These are phyloP conservation scores for Drosophila quadrilineata DNA, from an alignment of 1,140 invertebrate species.

Conservation along the genomic window DNA sequence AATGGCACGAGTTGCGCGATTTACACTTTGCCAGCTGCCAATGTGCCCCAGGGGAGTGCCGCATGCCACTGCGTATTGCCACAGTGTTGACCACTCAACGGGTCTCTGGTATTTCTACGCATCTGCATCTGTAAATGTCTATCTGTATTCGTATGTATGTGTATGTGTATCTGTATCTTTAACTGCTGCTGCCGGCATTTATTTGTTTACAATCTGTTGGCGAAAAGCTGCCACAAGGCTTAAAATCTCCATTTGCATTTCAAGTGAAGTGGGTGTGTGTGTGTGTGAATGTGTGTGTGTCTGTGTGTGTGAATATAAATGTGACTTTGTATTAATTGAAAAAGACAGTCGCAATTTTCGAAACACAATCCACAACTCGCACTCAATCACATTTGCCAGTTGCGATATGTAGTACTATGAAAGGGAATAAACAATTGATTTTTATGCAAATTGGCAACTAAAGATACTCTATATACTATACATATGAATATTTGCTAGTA, in stretches of 20 bases:
- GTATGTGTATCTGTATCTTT: slow-evolving; percentile 1
- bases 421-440: slow-evolving; percentile 26
- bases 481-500: slow-evolving; percentile 2
- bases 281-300: slow-evolving; percentile 2
- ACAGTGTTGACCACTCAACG: slow-evolving; percentile 51
- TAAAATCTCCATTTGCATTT: slow-evolving; percentile 70
- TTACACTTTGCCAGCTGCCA: slow-evolving; percentile 17
- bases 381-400: slow-evolving; percentile 4
- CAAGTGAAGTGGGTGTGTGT: slow-evolving; percentile 19
- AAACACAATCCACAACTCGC: background rate
- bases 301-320: background rate
- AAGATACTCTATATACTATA: slow-evolving; percentile 33
- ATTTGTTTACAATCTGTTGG: slow-evolving; percentile 78
- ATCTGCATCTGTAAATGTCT: slow-evolving; percentile 9
- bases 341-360: slow-evolving; percentile 47
- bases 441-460: slow-evolving; percentile 41
- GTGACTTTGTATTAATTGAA: slow-evolving; percentile 59
- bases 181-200: slow-evolving; percentile 57
- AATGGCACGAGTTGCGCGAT: slow-evolving; percentile 20
- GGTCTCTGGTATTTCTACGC: slow-evolving; percentile 1
- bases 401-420: too few relatives aligned
- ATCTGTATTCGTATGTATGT: slow-evolving; percentile 10
- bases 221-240: slow-evolving; percentile 63
- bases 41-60: slow-evolving; percentile 15
- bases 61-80: slow-evolving; percentile 35